These are phyloP conservation scores for Acanthis flammea DNA, from an alignment of 2,797 vertebrate genomes.

Conservation along the genomic window DNA sequence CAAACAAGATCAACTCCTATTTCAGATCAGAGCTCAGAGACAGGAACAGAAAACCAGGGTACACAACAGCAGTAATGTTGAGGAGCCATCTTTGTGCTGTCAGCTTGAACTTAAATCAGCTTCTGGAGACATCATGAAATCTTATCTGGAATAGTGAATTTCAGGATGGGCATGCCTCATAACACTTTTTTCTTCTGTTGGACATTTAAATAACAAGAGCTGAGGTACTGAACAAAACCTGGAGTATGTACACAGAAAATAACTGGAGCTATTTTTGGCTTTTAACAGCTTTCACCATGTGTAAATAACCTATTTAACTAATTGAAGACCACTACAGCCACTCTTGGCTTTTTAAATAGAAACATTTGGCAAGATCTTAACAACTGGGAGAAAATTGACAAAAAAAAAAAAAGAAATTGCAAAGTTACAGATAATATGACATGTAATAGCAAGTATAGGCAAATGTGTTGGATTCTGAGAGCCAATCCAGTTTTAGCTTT, in stretches of 20 bases:
- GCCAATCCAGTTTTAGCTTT: background rate
- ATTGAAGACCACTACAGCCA: background rate
- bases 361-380: background rate
- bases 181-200: background rate
- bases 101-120: background rate
- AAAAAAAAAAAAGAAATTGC: too few species aligned
- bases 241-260: background rate
- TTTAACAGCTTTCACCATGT: background rate
- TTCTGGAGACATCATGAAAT: background rate
- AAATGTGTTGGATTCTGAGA: background rate
- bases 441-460: background rate
- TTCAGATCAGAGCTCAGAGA: background rate
- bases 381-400: background rate
- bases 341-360: background rate
- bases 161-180: background rate
- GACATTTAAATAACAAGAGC: background rate
- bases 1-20: background rate
- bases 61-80: background rate
- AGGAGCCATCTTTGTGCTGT: background rate
- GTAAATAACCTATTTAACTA: background rate
- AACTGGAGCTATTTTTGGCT: background rate
- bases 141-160: background rate
- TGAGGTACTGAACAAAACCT: background rate
- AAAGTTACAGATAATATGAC: background rate
- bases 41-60: background rate